Evolutionary conservation across 2,888 invertebrate genomes (phyloP).

Genomic region (Amiota mariae): DNA sequence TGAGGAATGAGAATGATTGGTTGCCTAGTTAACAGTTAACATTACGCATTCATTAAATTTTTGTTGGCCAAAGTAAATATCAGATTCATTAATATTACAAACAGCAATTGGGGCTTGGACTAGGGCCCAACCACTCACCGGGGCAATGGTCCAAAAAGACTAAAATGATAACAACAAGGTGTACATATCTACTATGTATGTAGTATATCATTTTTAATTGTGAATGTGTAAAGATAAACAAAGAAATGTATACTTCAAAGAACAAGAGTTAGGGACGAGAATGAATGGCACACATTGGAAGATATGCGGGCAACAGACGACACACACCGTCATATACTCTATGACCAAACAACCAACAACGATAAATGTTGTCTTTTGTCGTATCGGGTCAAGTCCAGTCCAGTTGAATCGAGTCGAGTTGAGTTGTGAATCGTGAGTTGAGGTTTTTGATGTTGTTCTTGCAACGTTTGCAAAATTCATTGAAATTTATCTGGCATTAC

Average conservation of each 20-base stretch:
- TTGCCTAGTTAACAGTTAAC: no score
- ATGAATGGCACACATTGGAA: constrained; percentile 12
- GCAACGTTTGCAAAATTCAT: constrained; percentile 50
- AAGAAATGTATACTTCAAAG: constrained; percentile 57
- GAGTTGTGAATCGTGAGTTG: no score
- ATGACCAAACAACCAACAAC: no score
- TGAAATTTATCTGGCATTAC: constrained; percentile 59
- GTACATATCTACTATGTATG: no score
- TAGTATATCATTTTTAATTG: constrained; percentile 62
- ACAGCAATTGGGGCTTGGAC: no score
- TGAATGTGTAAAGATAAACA: constrained; percentile 63
- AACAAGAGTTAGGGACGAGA: background rate
- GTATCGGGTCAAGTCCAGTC: constrained; percentile 34
- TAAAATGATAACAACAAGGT: constrained; percentile 50
- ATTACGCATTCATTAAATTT: constrained; percentile 19
- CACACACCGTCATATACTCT: background rate
- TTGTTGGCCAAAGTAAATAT: constrained; percentile 18
- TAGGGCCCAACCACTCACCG: constrained; percentile 4
- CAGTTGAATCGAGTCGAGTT: constrained; percentile 5
- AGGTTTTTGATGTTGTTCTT: no score
- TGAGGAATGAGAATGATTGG: no score
- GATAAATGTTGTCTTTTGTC: no score
- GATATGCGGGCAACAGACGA: constrained; percentile 28
- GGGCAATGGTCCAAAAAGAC: constrained; percentile 9
- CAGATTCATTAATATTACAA: constrained; percentile 62